Base-by-base conservation (phyloP, 1,140 invertebrate species). In the Drosophila ironensis region DNA sequence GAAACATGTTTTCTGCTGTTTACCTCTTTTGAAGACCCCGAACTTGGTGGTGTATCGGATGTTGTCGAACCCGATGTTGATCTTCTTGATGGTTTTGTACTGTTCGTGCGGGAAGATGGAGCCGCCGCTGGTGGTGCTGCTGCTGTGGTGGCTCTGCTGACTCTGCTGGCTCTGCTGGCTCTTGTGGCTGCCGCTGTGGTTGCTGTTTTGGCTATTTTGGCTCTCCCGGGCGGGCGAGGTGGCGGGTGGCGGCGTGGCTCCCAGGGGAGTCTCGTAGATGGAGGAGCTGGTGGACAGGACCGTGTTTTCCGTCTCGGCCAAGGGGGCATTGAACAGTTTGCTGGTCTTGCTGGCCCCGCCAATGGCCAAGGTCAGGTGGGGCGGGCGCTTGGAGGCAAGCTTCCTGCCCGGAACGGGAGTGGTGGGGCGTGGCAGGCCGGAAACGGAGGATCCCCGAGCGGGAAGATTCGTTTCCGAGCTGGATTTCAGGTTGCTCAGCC, bases 1-100 rank as follows among this genome's bases (percentile, higher is more conserved):
- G n/a, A n/a, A n/a, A n/a, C n/a, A n/a, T n/a, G n/a, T n/a, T n/a
- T n/a, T n/a, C n/a, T n/a, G n/a, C n/a, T n/a, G n/a, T 78, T 88
- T 19, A 89, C 87, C 75, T 44, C 75, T 71, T 25, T 70, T 73
- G 17, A 89, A 84, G 45, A 88, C 63, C 4, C 87, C 87, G 30
- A 77, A 61, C 54, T 64, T 72, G 27, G 30, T 64, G 33, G 61
- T 77, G 28, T 88, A 84, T 8, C 61, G 54, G 4, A 88, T 63
- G 59, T 88, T 84, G 1, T 87, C 66, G 45, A 89, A 89, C 9
- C 76, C 81, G 7, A 89, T 87, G 44, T 89, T 72, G 28, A 89
- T 64, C 35, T 77, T 78, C 41, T 89, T 89, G 52, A 77, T 82
- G 50, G 67, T 47, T 45, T 78, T 88, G 52, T 78, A 71, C 22